phyloP scores from a whole-genome alignment of 1,140 invertebrate species.

The Scaptomyza montana region DNA sequence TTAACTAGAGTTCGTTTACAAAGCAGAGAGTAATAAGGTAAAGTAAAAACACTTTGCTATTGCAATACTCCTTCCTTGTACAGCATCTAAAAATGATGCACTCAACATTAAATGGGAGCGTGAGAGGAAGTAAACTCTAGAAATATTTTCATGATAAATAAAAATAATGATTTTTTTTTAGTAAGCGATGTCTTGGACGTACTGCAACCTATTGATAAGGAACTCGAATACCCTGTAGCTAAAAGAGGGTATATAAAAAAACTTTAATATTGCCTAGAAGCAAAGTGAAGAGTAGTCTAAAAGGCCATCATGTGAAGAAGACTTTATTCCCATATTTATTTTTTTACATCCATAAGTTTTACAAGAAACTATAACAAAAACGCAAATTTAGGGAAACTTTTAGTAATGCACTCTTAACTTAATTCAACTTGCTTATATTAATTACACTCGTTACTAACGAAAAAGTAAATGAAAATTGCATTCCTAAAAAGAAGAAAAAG shows the following conservation, averaged over 20 bases:
- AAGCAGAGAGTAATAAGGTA: background rate
- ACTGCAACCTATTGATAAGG: no score
- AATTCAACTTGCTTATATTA: background rate
- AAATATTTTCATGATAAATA: background rate
- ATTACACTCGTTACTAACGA: background rate
- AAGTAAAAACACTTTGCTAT: background rate
- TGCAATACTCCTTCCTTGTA: background rate
- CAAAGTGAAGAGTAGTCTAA: no score
- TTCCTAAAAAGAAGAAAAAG: background rate
- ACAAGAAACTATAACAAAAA: no score
- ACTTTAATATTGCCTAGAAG: no score
- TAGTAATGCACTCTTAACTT: background rate
- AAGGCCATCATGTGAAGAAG: no score
- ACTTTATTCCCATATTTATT: no score
- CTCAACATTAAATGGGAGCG: no score
- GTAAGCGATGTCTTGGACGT: background rate
- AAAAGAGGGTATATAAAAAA: no score
- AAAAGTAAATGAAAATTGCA: constrained; percentile 3
- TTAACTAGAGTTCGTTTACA: constrained; percentile 1
- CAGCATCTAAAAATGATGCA: background rate
- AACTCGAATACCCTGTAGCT: no score
- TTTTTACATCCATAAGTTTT: no score
- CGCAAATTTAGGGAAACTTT: background rate
- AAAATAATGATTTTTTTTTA: background rate
- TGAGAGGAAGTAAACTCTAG: background rate